Conservation (phyloP, 2,888 invertebrate genomes). For the Platerodrilus igneus region DNA sequence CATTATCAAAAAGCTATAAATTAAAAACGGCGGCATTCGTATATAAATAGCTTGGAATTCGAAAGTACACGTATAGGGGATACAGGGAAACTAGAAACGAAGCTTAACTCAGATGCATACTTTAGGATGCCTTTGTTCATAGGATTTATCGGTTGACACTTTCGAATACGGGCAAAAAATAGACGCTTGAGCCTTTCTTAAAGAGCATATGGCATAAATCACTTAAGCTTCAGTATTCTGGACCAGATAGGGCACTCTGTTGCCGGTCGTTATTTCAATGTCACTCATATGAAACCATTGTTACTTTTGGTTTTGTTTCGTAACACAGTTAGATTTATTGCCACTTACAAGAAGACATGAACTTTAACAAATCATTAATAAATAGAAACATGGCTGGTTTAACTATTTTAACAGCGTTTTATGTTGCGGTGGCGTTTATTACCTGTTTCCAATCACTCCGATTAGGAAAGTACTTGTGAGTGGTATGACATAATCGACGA, state of each 20-base stretch:
- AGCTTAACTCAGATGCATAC: constrained; percentile 17
- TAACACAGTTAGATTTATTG: constrained; percentile 45
- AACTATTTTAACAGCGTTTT: too few relatives aligned
- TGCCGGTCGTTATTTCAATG: constrained; percentile 42
- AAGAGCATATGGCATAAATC: constrained; percentile 48
- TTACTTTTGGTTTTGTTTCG: constrained; percentile 48
- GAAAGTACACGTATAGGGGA: too few relatives aligned
- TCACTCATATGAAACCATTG: constrained; percentile 47
- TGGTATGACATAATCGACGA: too few relatives aligned
- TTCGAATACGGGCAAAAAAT: constrained; percentile 48
- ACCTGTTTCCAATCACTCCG: too few relatives aligned
- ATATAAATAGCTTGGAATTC: too few relatives aligned
- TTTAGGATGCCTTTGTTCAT: constrained; percentile 33
- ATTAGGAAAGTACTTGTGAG: too few relatives aligned
- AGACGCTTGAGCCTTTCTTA: constrained; percentile 48
- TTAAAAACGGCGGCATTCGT: too few relatives aligned
- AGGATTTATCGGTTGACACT: constrained; percentile 50
- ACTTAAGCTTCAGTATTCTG: constrained; percentile 36
- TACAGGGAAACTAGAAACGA: constrained; percentile 1
- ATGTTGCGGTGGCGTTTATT: too few relatives aligned
- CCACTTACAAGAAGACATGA: constrained; percentile 29
- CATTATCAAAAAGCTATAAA: too few relatives aligned
- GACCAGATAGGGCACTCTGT: constrained; percentile 29
- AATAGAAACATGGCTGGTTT: constrained; percentile 12
- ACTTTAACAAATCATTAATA: constrained; percentile 25